phyloP scores from a whole-genome alignment of 1,140 invertebrate species.

The Drosophila navojoa region DNA sequence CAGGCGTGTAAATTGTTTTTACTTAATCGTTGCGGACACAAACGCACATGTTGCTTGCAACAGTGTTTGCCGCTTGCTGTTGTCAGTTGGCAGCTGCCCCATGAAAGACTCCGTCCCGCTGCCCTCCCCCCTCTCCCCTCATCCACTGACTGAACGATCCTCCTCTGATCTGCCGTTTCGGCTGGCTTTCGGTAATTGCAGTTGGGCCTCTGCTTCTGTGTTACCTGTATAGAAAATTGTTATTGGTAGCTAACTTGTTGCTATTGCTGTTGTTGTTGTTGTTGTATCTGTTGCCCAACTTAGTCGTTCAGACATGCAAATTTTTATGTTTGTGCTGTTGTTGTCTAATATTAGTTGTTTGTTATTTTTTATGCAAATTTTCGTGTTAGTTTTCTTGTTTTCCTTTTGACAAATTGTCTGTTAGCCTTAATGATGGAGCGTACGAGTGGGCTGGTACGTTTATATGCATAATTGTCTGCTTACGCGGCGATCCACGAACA shows the following conservation, averaged over 20 bases:
- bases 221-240: conserved; percentile 64
- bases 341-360: conserved; percentile 76
- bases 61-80: conserved; percentile 27
- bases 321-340: conserved; percentile 41
- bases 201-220: conserved; percentile 65
- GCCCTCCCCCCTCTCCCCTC: background rate
- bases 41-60: conserved; percentile 74
- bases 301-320: conserved; percentile 76
- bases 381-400: conserved; percentile 54
- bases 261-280: conserved; percentile 39
- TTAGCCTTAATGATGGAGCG: conserved; percentile 74
- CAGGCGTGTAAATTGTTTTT: conserved; percentile 83
- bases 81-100: background rate
- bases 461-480: conserved; percentile 54
- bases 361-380: conserved; percentile 78
- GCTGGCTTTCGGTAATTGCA: conserved; percentile 77
- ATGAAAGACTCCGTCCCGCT: background rate
- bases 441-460: conserved; percentile 37
- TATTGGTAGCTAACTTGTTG: conserved; percentile 59
- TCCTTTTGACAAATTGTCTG: conserved; percentile 78
- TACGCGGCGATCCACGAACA: conserved; percentile 9
- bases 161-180: conserved; percentile 49
- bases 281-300: conserved; percentile 60
- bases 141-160: conserved; percentile 42
- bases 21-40: conserved; percentile 82